phyloP scores from a whole-genome alignment of 2,113 vertebrate genomes.

The Chunga burmeisteri region DNA sequence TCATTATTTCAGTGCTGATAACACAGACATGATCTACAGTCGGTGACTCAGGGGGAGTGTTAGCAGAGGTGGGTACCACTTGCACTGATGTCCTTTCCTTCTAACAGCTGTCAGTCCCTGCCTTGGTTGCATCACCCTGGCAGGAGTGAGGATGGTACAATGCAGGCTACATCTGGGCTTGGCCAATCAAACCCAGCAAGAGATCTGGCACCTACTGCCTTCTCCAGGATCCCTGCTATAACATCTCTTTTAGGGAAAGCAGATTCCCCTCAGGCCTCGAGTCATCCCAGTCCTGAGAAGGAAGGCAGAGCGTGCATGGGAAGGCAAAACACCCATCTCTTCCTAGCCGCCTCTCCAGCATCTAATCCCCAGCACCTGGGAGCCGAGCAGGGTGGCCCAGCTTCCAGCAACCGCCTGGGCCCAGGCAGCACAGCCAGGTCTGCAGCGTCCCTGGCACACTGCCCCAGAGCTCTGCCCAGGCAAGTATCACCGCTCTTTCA shows the following conservation, averaged over 20 bases:
- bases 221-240: background rate
- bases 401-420: background rate
- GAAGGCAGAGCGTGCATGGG: background rate
- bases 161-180: background rate
- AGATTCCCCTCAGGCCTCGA: background rate
- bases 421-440: too few relatives aligned
- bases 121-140: background rate
- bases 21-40: background rate
- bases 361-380: background rate
- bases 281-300: background rate
- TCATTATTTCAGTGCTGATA: background rate
- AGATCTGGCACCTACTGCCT: background rate
- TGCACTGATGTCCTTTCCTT: background rate
- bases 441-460: background rate
- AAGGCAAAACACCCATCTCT: background rate
- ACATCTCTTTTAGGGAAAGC: background rate
- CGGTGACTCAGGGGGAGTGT: background rate
- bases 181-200: rapidly evolving
- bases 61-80: background rate
- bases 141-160: background rate
- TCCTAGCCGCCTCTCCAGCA: background rate
- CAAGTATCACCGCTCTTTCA: background rate
- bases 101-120: background rate
- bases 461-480: background rate
- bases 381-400: background rate